Conservation (phyloP, 2,888 invertebrate species). For the Caradrina kadenii region DNA sequence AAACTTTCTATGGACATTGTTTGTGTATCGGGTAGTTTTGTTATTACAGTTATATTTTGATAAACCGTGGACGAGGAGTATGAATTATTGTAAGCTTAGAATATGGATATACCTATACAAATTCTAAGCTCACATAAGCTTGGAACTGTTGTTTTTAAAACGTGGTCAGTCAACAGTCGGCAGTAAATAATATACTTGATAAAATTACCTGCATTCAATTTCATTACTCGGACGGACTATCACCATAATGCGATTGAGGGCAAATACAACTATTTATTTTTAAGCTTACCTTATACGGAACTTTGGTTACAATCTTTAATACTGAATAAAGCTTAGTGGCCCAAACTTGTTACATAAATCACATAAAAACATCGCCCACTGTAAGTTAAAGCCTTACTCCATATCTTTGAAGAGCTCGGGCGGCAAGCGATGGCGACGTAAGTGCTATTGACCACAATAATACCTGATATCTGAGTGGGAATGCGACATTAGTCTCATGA, state of each 20-base stretch:
- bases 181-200: neutral
- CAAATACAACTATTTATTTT: neutral
- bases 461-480: constrained; percentile 81
- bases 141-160: neutral
- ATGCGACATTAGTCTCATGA: constrained; percentile 88
- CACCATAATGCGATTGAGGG: neutral
- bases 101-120: neutral
- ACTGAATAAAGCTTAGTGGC: neutral
- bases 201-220: too few species aligned
- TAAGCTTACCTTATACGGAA: neutral
- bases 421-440: constrained; percentile 43
- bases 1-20: constrained; percentile 63
- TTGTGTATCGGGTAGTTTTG: constrained; percentile 53
- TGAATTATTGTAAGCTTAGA: constrained; percentile 1
- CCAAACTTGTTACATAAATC: neutral
- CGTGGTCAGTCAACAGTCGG: neutral
- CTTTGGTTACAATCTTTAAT: neutral
- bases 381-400: constrained; percentile 9
- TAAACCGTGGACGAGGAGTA: neutral
- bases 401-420: constrained; percentile 11
- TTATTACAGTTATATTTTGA: constrained; percentile 44
- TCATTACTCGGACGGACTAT: too few species aligned
- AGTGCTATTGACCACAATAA: constrained; percentile 76
- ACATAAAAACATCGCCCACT: neutral
- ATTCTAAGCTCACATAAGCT: neutral